Conservation (phyloP, 2,888 invertebrate species). For the Nezara viridula region DNA sequence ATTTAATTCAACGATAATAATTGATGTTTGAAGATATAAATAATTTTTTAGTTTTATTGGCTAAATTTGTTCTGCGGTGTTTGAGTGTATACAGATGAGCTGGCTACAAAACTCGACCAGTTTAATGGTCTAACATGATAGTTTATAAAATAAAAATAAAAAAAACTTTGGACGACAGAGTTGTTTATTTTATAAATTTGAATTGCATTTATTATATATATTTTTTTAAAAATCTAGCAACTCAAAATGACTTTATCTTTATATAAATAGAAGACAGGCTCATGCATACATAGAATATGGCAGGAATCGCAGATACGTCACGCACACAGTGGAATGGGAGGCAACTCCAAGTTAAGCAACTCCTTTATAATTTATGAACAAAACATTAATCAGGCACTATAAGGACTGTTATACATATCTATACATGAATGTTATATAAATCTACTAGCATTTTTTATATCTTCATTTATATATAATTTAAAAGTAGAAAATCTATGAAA, state of each 20-base stretch:
- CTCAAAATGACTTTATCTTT: conserved; percentile 60
- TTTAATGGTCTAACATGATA: conserved; percentile 46
- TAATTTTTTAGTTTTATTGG: conserved; percentile 59
- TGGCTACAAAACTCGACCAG: conserved; percentile 59
- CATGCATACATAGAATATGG: conserved; percentile 64
- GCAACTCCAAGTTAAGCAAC: conserved; percentile 59
- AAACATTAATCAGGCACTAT: conserved; percentile 61
- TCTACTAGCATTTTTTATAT: conserved; percentile 54
- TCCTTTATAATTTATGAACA: conserved; percentile 41
- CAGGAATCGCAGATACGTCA: conserved; percentile 64
- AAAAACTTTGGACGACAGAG: conserved; percentile 57
- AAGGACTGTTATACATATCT: conserved; percentile 65
- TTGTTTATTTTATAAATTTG: conserved; percentile 59
- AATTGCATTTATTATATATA: conserved; percentile 62
- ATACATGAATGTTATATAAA: conserved; percentile 55
- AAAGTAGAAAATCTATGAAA: conserved; percentile 59
- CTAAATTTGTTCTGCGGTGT: conserved; percentile 63
- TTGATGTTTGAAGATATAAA: conserved; percentile 62
- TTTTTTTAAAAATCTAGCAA: conserved; percentile 60
- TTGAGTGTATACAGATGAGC: conserved; percentile 64
- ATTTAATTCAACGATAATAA: conserved; percentile 64
- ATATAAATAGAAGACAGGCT: conserved; percentile 63
- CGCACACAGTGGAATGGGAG: conserved; percentile 61
- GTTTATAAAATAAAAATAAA: neutral
- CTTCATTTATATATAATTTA: conserved; percentile 56